These are phyloP conservation scores for Dryobotodes eremita DNA, from an alignment of 2,888 invertebrate genomes.

Conservation along the genomic window DNA sequence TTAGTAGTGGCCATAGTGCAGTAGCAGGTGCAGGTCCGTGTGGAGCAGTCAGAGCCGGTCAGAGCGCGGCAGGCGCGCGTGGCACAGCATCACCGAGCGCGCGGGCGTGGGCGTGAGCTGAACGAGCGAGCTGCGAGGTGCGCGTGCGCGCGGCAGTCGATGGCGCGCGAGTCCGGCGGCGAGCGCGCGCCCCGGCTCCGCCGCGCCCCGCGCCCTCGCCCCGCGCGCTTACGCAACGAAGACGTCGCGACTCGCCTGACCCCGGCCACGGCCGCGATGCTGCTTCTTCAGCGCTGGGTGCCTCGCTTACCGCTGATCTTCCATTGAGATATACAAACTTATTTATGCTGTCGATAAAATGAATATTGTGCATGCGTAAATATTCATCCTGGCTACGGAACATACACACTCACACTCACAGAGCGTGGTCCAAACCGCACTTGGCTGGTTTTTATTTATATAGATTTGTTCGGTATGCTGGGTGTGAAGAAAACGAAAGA, in stretches of 20 bases:
- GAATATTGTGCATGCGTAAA: background rate
- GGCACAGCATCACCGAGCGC: constrained; percentile 53
- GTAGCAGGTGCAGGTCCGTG: constrained; percentile 64
- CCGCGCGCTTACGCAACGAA: constrained; percentile 70
- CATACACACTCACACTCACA: background rate
- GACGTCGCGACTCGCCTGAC: constrained; percentile 69
- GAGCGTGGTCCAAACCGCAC: background rate
- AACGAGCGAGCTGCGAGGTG: constrained; percentile 61
- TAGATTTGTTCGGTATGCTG: background rate
- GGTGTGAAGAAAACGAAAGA: background rate
- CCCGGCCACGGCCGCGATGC: constrained; percentile 52
- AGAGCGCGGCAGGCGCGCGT: constrained; percentile 61
- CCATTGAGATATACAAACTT: background rate
- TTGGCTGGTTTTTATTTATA: background rate
- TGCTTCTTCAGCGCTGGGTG: constrained; percentile 38
- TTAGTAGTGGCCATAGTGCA: constrained; percentile 77
- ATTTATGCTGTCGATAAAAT: background rate
- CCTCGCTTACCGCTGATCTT: background rate
- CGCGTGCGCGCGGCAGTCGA: constrained; percentile 78
- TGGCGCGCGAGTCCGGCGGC: constrained; percentile 76
- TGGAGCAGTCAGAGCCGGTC: constrained; percentile 40
- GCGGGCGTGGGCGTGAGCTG: constrained; percentile 50
- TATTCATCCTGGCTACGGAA: background rate
- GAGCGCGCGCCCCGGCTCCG: constrained; percentile 52
- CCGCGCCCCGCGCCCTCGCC: constrained; percentile 49